These are phyloP conservation scores for Cassiopea andromeda DNA, from an alignment of 30 jellyfish, hydroid and myxozoan species.

Conservation along the genomic window DNA sequence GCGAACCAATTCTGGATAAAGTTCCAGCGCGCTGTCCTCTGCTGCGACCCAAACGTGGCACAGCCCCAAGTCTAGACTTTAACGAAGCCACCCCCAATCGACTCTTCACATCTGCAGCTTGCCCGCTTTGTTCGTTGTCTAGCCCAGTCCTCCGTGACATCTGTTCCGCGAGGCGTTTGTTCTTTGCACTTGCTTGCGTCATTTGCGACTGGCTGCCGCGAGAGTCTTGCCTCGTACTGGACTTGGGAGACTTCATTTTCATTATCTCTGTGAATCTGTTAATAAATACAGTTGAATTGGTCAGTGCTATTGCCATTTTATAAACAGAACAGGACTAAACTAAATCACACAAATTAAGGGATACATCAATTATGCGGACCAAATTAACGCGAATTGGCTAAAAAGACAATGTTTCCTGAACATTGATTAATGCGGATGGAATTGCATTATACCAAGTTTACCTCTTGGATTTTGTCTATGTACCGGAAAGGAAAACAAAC, in stretches of 20 bases:
- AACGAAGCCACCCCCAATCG: slow-evolving; percentile 61
- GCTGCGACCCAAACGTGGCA: slow-evolving; percentile 6
- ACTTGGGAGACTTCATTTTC: slow-evolving; percentile 75
- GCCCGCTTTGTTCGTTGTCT: background rate
- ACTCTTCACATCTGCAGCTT: slow-evolving; percentile 36
- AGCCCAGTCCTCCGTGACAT: slow-evolving; percentile 84
- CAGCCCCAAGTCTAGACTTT: slow-evolving; percentile 56
- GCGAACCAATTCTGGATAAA: slow-evolving; percentile 23
- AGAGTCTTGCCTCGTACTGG: slow-evolving; percentile 10
- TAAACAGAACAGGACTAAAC: too few relatives aligned
- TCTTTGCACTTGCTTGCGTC: slow-evolving; percentile 87
- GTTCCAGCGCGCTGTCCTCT: slow-evolving; percentile 21
- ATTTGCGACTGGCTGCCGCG: slow-evolving; percentile 50
- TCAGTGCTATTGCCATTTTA: too few relatives aligned
- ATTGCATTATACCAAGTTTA: too few relatives aligned
- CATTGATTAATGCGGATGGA: too few relatives aligned
- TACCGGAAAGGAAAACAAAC: too few relatives aligned
- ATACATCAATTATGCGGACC: too few relatives aligned
- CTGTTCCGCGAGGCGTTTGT: slow-evolving; percentile 92
- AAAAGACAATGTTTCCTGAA: too few relatives aligned
- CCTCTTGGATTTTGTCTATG: too few relatives aligned
- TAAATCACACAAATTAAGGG: too few relatives aligned
- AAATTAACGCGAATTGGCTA: too few relatives aligned
- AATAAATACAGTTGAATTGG: background rate
- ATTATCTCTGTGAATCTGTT: slow-evolving; percentile 80